Base-by-base conservation (phyloP, 2,888 invertebrate genomes). In the Exocentrus adspersus region DNA sequence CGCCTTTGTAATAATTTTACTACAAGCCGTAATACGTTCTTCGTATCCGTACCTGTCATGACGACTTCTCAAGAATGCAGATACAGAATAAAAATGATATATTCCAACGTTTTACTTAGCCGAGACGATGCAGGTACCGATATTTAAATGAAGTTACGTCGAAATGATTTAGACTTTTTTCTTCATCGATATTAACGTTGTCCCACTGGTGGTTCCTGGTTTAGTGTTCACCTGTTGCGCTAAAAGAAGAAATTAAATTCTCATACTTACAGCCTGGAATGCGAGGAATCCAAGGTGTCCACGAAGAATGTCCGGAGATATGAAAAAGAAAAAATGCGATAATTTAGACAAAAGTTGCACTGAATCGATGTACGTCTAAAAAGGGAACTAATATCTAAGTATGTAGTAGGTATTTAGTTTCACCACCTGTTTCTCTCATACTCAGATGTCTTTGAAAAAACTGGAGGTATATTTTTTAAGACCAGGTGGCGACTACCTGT, bases 1-100 rank as follows among this genome's bases (percentile, higher is more conserved):
- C 79, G 78, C 78, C 78, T 78, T 77, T 75, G 78, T 79, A 79
- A 80, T 80, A 80, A 79, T 79, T 80, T 77, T 74, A 72, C 71
- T 72, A 75, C 77, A 72, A 73, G 75, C 70, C 72, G 71, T 76
- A 78, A 79, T 80, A 78, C 76, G 77, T 80, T 78, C 78, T 67
- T 76, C 75, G 67, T 77, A 76, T 77, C n/a, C 74, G 74, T 72
- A 72, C 71, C 72, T 76, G 78, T 78, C 77, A 74, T 76, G 77
- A 78, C 75, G 74, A 71, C 73, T 76, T 78, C 77, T 69, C 63
- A 78, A 76, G 76, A 77, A 76, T 76, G 76, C 72, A 69, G 76
- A 79, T 79, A 78, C 78, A 79, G 74, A 75, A 79, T 75, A 72
- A 77, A 79, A 78, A 78, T 79, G 79, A 79, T 73, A 76, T 78